Evolutionary conservation across 2,113 vertebrate genomes (phyloP), one percentile per base, ranked within the genome.

Genomic region (Tenebrosternarchus preto): DNA sequence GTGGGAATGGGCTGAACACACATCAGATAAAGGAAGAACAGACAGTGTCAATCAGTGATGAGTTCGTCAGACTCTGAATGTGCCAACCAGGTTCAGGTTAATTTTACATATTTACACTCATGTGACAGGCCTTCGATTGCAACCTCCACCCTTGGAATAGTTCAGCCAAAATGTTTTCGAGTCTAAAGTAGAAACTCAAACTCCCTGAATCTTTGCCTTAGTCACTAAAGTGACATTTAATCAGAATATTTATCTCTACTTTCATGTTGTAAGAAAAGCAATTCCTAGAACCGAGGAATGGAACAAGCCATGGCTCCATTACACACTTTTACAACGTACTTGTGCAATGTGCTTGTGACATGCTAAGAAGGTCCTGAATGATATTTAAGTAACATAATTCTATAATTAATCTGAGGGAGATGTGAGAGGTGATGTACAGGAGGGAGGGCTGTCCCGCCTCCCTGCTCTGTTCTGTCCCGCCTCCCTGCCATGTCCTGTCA

Each of bases 51-150:
- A 82, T 78, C 77, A 82, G 63, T 77, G 66, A 83, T 79, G 73
- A 78, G 36, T 77, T 87, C 73, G 8, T 82, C 84, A 85, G 82
- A 82, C 67, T 66, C 57, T 39, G 56, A 33, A 82, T 57, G 80
- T 83, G 77, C 83, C 79, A 81, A 74, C 22, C 17, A 74, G 22
- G 80, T 78, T 36, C n/a, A n/a, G 59, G 66, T 70, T 85, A 72
- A 57, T 77, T 69, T 82, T 75, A 82, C 77, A 73, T 73, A 82
- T 85, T 87, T 83, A 85, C 79, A 82, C 79, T 79, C 86, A 81
- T 81, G 76, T 50, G 39, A 36, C 61, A 56, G 43, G 59, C n/a
- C 36, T 60, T 57, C 55, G 33, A 63, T 63, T 80, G 73, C 76
- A 60, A 69, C 64, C 17, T 80, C 66, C 76, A 69, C 60, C 11